Percentiles rank a stretch among this genome's conserved stretches.
phyloP scores from a whole-genome alignment of 2,113 vertebrate species.

The Cyrtonyx montezumae region DNA sequence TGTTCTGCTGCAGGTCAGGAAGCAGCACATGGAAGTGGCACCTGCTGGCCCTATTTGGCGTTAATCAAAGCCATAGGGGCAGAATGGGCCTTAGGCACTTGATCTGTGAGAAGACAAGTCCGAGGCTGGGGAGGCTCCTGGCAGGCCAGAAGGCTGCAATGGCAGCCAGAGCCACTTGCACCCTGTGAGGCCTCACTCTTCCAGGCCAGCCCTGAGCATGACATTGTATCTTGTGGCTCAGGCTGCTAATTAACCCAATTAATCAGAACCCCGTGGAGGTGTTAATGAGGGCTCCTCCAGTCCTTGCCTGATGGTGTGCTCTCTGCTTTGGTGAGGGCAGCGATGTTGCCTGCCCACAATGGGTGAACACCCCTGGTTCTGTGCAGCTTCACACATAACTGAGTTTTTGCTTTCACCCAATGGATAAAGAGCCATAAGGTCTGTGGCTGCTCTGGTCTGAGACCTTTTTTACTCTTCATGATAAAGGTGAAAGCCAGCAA shows the following conservation, averaged over 20 bases:
- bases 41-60: neutral
- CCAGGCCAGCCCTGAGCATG: neutral
- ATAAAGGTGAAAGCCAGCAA: neutral
- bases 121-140: neutral
- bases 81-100: neutral
- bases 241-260: neutral
- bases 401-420: rapidly evolving
- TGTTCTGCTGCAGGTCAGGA: neutral
- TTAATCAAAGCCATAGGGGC: neutral
- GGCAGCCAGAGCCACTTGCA: rapidly evolving
- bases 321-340: neutral
- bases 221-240: neutral
- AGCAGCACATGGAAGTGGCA: neutral
- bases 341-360: rapidly evolving
- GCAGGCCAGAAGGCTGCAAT: too few relatives aligned
- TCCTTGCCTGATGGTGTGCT: neutral
- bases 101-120: too few relatives aligned
- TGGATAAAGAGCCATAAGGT: neutral
- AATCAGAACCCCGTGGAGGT: neutral
- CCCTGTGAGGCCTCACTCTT: rapidly evolving
- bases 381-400: neutral
- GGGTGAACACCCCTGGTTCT: neutral
- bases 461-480: rapidly evolving
- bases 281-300: neutral
- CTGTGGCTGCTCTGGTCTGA: neutral